Base-by-base conservation (phyloP, 2,797 vertebrate species). In the Catharus ustulatus region DNA sequence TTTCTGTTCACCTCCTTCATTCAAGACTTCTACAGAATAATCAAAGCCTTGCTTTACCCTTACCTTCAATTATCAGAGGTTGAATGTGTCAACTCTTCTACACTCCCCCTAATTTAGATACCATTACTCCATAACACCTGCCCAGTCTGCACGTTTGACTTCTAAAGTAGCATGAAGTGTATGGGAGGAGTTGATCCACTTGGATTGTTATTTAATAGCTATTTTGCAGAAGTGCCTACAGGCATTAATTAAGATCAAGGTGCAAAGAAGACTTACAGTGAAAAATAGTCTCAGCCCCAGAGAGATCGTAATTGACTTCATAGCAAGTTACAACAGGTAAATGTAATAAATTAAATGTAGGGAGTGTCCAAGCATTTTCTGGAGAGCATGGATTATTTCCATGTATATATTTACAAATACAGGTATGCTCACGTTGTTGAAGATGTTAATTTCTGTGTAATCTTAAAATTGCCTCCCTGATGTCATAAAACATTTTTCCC, bases 201-300 rank as follows among this genome's bases (percentile, higher is more conserved):
- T 42, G 85, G 52, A 93, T 95, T 94, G 93, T 71, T 95, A 89
- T 91, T 96, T 95, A 95, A 95, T 90, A 91, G 88, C 63, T 94
- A 77, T 87, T 95, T 84, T 95, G 80, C 91, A 91, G 80, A 76
- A 96, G 77, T 57, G 63, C 94, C 94, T 91, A 73, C n/a, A 89
- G 94, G 93, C 80, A 48, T 84, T 96, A 89, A 96, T 95, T 95
- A 96, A 95, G 85, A 93, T 91, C 82, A 93, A 96, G 91, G 90
- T 66, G 43, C 90, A 91, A 84, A 38, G 73, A 90, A 18, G 73
- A 86, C 73, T 78, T 61, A 48, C 6, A 83, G 38, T 66, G 88
- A 95, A 89, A 95, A 94, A 89, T 20, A 89, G 86, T 85, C 54
- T 83, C 88, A 89, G 75, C 42, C 67, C 67, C 46, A 84, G 61